Percentiles rank a stretch among this genome's conserved stretches.
Conservation (phyloP, 2,888 invertebrate genomes). For the Diploptera punctata region DNA sequence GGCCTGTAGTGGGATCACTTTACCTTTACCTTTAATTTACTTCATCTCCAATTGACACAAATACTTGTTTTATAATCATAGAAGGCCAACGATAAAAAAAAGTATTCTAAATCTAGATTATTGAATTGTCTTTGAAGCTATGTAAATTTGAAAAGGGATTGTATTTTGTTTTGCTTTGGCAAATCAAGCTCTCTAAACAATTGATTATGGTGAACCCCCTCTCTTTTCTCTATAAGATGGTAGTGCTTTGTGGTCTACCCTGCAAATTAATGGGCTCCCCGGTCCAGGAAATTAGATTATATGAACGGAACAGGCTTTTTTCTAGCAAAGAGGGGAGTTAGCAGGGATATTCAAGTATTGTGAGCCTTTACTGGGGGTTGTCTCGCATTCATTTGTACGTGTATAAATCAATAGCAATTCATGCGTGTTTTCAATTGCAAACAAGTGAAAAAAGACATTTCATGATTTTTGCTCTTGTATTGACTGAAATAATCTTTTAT, state of each 20-base stretch:
- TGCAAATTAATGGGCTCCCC: conserved; percentile 8
- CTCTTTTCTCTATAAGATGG: too few species aligned
- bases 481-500: background rate
- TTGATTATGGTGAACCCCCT: too few species aligned
- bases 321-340: background rate
- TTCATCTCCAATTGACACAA: too few species aligned
- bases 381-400: background rate
- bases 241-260: background rate
- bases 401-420: background rate
- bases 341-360: background rate
- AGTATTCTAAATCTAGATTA: too few species aligned
- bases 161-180: too few species aligned
- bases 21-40: too few species aligned
- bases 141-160: too few species aligned
- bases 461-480: background rate
- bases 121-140: too few species aligned
- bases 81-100: too few species aligned
- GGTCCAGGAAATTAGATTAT: background rate
- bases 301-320: background rate
- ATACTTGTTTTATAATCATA: too few species aligned
- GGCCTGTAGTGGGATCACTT: too few species aligned
- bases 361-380: background rate
- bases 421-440: background rate
- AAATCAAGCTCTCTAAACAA: too few species aligned
- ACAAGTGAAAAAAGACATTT: background rate